phyloP scores from a whole-genome alignment of 1,140 invertebrate genomes.

The Pseudobourletiella spinata region DNA sequence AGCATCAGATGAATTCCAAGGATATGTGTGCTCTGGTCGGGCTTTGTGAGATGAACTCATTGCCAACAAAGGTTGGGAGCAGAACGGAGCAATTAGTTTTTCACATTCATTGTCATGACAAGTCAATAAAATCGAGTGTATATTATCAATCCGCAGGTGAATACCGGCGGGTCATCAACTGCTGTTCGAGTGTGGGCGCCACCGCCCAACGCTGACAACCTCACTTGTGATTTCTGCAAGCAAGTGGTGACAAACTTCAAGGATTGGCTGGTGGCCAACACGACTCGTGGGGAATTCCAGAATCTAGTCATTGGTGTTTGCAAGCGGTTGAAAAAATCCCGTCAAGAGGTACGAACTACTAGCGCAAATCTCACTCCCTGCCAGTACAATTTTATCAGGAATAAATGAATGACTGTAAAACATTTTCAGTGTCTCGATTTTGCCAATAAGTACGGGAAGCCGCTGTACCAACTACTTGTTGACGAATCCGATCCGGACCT shows the following conservation, averaged over 20 bases:
- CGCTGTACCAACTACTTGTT: conserved; percentile 61
- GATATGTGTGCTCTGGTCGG: conserved; percentile 65
- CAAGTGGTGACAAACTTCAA: conserved; percentile 66
- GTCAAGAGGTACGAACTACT: conserved; percentile 39
- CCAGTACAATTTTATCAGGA: no score
- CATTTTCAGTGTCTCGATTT: conserved; percentile 55
- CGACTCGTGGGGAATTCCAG: conserved; percentile 71
- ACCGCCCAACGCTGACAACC: conserved; percentile 43
- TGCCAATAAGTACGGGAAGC: conserved; percentile 64
- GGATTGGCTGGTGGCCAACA: conserved; percentile 72
- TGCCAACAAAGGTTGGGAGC: no score
- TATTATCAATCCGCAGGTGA: no score
- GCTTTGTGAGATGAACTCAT: conserved; percentile 51
- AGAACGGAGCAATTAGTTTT: no score
- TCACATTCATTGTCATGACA: no score
- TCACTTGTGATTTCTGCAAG: conserved; percentile 75
- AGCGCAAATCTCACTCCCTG: no score
- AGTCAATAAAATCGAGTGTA: no score
- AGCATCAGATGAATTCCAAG: conserved; percentile 52
- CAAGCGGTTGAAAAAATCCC: conserved; percentile 60
- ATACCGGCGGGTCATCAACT: background rate
- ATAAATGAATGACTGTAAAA: no score
- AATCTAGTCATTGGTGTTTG: conserved; percentile 66
- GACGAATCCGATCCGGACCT: conserved; percentile 56
- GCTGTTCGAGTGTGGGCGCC: conserved; percentile 26